phyloP scores from a whole-genome alignment of 92 coral and sea anemone species.

The Epizoanthus scotinus region DNA sequence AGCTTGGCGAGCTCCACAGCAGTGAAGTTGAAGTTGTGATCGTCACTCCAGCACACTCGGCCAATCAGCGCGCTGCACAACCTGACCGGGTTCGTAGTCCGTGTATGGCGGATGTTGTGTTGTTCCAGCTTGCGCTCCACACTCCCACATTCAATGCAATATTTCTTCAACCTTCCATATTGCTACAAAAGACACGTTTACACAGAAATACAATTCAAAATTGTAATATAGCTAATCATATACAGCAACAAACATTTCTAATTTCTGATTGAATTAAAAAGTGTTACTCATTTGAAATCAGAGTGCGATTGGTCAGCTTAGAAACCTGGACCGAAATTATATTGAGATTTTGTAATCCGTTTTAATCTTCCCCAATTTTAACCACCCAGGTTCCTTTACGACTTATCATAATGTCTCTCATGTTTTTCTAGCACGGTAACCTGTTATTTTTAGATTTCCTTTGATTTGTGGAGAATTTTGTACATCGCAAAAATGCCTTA shows the following conservation, averaged over 20 bases:
- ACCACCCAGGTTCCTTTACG: too few relatives aligned
- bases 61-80: constrained; percentile 18
- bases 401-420: too few relatives aligned
- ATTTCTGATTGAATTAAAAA: too few relatives aligned
- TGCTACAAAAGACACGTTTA: background rate
- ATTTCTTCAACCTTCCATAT: constrained; percentile 26
- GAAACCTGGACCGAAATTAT: too few relatives aligned
- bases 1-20: constrained; percentile 1
- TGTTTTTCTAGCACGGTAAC: too few relatives aligned
- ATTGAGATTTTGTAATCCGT: too few relatives aligned
- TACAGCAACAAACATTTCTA: background rate
- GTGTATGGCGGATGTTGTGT: constrained; percentile 12
- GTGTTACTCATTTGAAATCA: too few relatives aligned
- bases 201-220: background rate
- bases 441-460: too few relatives aligned
- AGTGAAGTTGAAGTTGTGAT: constrained; percentile 16
- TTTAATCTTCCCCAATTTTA: too few relatives aligned
- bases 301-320: too few relatives aligned
- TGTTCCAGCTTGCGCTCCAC: constrained; percentile 32
- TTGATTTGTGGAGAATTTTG: too few relatives aligned
- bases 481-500: too few relatives aligned
- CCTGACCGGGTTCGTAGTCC: constrained; percentile 20
- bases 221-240: background rate
- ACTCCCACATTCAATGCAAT: constrained; percentile 24
- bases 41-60: constrained; percentile 18